Evolutionary conservation across 2,888 invertebrate genomes (phyloP), one percentile per base, ranked within the genome.

Genomic region (Noctua janthina): DNA sequence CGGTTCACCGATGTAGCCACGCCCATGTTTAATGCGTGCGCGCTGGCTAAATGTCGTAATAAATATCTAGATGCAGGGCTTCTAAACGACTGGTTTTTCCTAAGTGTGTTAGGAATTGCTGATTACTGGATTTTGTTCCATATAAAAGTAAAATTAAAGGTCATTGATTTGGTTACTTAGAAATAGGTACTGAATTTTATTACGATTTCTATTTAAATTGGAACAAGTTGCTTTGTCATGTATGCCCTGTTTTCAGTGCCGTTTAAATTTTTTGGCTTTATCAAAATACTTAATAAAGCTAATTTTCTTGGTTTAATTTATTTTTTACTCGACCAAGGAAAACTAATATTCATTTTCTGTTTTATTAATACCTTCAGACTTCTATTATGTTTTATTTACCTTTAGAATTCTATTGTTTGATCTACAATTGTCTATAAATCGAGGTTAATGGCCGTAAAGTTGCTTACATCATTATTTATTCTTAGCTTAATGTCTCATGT

Each of bases 11-110:
- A 66, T 49, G 77, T 35, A n/a, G 74, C 82, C 85, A 87, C 86
- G 89, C 89, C 87, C 81, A 81, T 72, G 74, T 59, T 66, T 82
- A 69, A 86, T 87, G 88, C 85, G 87, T 84, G 81, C 70, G 85
- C 82, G 88, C 84, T 39, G 54, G 56, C 59, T 81, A 78, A 85
- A 79, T 84, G 78, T 88, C 79, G 66, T 81, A 74, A 84, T 82
- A 78, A 83, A 84, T 83, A 87, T 77, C 74, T 78, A 83, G 78
- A 79, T 80, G 62, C 72, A 73, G 73, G 78, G 59, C 68, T 79
- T 66, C 39, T 75, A 54, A 68, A 54, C 49, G 66, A 74, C 69
- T 69, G 62, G 59, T 23, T 80, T 76, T 78, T 76, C 74, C 51
- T 49, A 49, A 43, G 46, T 68, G 59, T 59, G 56, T 88, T 73